Conservation (phyloP, 2,888 invertebrate species). For the Drosophila tanythrix region DNA sequence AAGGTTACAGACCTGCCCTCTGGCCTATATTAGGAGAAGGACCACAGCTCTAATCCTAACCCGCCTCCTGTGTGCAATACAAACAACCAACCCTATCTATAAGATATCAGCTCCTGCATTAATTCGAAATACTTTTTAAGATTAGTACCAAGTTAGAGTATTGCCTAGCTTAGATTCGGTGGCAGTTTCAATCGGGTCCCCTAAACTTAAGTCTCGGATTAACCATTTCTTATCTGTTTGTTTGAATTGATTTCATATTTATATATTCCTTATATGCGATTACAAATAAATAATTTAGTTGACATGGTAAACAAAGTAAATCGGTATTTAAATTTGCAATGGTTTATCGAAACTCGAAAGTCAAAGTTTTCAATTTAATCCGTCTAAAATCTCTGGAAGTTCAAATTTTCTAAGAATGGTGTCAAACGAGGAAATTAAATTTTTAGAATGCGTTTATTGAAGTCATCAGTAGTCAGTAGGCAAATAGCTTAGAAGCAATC, state of each 20-base stretch:
- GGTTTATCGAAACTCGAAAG: neutral
- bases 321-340: neutral
- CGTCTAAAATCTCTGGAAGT: neutral
- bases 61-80: constrained; percentile 71
- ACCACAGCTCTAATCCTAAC: constrained; percentile 3
- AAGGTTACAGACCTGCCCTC: constrained; percentile 91
- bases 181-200: constrained; percentile 73
- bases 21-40: constrained; percentile 87
- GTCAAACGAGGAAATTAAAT: neutral
- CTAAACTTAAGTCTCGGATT: constrained; percentile 43
- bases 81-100: constrained; percentile 36
- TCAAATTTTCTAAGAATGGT: neutral
- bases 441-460: constrained; percentile 11
- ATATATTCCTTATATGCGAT: constrained; percentile 22
- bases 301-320: constrained; percentile 8
- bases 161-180: constrained; percentile 59
- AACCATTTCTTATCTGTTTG: constrained; percentile 13
- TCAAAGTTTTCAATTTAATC: neutral
- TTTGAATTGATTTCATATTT: constrained; percentile 36
- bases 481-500: constrained; percentile 54
- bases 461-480: neutral
- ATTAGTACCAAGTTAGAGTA: constrained; percentile 15
- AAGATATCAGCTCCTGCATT: constrained; percentile 20
- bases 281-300: constrained; percentile 44
- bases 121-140: neutral